phyloP scores from a whole-genome alignment of 2,888 invertebrate genomes.

The Epinotia brunnichana region DNA sequence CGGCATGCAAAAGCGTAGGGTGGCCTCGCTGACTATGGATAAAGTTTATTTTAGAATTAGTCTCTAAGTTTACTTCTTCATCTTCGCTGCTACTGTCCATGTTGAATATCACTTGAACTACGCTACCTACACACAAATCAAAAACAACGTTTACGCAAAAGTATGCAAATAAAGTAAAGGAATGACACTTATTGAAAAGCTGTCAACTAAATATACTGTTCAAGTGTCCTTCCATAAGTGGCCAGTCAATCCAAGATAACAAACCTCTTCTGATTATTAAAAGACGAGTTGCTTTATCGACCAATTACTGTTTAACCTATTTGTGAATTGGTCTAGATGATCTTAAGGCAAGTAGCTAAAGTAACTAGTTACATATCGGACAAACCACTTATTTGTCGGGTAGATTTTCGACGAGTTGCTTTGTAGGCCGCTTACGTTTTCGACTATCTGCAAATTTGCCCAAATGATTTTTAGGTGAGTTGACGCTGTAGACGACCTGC shows the following conservation, averaged over 20 bases:
- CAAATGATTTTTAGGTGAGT: constrained; percentile 5
- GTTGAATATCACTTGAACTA: neutral
- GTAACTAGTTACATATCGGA: too few relatives aligned
- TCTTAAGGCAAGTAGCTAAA: neutral
- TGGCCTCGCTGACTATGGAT: neutral
- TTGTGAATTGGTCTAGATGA: constrained; percentile 6
- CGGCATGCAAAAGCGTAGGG: neutral
- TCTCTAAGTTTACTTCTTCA: neutral
- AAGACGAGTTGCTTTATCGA: too few relatives aligned
- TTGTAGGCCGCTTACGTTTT: neutral
- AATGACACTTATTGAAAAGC: constrained; percentile 1
- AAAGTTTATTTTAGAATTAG: constrained; percentile 6
- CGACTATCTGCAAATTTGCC: neutral
- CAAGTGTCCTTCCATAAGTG: too few relatives aligned
- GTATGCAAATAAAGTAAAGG: neutral
- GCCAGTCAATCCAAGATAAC: neutral
- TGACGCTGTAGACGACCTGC: constrained; percentile 1
- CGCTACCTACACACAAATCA: too few relatives aligned
- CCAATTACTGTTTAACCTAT: neutral
- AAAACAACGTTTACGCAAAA: neutral
- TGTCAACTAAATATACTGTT: neutral
- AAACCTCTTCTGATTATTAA: constrained; percentile 1
- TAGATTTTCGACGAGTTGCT: neutral
- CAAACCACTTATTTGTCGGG: too few relatives aligned
- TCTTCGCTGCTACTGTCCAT: neutral